These are phyloP conservation scores for Scopus umbretta DNA, from an alignment of 2,113 vertebrate species.

Conservation along the genomic window DNA sequence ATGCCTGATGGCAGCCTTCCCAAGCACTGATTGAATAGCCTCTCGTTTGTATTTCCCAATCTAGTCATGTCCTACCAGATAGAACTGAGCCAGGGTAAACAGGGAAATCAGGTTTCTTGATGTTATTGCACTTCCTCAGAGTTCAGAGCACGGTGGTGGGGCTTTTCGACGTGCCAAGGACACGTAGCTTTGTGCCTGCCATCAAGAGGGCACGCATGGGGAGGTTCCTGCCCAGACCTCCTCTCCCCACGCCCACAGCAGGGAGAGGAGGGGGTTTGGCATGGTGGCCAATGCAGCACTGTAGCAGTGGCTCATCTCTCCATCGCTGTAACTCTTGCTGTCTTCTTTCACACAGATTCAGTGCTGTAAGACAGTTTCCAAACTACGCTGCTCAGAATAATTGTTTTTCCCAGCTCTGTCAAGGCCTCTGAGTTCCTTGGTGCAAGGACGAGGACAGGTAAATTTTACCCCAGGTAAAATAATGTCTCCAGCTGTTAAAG, in stretches of 20 bases:
- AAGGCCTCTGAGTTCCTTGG: background rate
- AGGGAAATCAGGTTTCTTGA: background rate
- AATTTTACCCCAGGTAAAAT: background rate
- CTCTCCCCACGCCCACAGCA: accelerated
- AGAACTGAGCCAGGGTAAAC: background rate
- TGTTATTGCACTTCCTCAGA: background rate
- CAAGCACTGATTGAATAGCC: background rate
- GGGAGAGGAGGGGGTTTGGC: background rate
- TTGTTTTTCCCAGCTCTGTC: background rate
- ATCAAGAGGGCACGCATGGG: background rate
- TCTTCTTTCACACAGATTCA: background rate
- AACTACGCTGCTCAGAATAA: background rate
- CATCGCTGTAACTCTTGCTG: background rate
- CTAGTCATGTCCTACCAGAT: background rate
- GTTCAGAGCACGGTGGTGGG: accelerated
- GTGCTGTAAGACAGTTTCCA: background rate
- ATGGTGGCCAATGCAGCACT: background rate
- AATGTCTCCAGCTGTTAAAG: background rate
- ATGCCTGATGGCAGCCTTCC: background rate
- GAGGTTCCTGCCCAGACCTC: background rate
- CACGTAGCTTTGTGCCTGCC: accelerated
- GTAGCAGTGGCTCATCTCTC: background rate
- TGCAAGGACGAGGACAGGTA: background rate
- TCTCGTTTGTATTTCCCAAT: background rate
- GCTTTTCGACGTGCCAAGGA: background rate